Evolutionary conservation across 1,140 invertebrate genomes (phyloP).

Genomic region (Archivesica marissinica): DNA sequence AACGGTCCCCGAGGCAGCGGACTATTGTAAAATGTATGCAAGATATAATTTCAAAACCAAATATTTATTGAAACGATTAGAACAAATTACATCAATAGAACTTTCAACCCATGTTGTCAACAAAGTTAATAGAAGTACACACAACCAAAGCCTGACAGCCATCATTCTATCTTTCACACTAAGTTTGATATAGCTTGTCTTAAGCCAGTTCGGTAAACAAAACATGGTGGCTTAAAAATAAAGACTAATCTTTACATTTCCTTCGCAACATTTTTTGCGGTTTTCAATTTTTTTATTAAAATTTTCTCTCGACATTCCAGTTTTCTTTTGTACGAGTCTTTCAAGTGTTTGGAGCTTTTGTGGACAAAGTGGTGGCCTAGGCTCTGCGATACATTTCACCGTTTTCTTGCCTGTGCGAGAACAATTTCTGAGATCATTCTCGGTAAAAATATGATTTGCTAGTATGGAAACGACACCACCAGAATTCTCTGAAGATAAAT

Average conservation of each 20-base stretch:
- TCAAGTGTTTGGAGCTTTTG: constrained; percentile 6
- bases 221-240: neutral
- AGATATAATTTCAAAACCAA: too few relatives aligned
- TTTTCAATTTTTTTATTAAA: constrained; percentile 45
- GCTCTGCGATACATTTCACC: neutral
- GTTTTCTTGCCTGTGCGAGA: constrained; percentile 10
- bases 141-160: neutral
- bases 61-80: too few relatives aligned
- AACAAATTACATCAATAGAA: too few relatives aligned
- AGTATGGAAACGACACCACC: neutral
- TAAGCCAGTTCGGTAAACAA: neutral
- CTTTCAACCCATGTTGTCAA: too few relatives aligned
- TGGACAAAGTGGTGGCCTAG: neutral
- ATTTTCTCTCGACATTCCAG: neutral
- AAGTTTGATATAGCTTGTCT: neutral
- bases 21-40: too few relatives aligned
- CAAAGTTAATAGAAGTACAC: neutral
- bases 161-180: neutral
- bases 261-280: constrained; percentile 27
- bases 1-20: too few relatives aligned
- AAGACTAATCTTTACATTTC: neutral
- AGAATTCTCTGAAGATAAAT: neutral
- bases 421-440: neutral
- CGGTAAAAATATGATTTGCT: neutral
- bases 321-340: neutral